These are phyloP conservation scores for Atrina japonica DNA, from an alignment of 2,888 invertebrate species.

Conservation along the genomic window DNA sequence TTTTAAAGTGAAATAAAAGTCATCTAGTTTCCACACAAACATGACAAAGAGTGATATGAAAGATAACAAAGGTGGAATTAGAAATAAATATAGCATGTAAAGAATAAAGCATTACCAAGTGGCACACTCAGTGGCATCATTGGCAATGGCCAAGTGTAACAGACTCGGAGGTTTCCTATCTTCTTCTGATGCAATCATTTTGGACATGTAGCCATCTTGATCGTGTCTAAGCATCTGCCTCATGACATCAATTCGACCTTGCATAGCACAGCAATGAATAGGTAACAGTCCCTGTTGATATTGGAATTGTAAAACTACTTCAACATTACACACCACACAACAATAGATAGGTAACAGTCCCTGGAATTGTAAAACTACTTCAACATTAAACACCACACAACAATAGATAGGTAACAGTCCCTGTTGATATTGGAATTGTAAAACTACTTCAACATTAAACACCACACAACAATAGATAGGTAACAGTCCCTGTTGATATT, in stretches of 20 bases:
- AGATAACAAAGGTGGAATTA: too few species aligned
- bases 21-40: not conserved
- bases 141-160: conserved; percentile 75
- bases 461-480: too few species aligned
- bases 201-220: conserved; percentile 62
- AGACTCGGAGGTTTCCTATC: conserved; percentile 74
- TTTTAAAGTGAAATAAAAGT: too few species aligned
- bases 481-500: too few species aligned
- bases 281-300: conserved; percentile 73
- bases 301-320: not conserved
- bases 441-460: too few species aligned
- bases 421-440: too few species aligned
- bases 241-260: conserved; percentile 77
- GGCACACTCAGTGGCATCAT: conserved; percentile 74
- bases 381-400: too few species aligned
- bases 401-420: too few species aligned
- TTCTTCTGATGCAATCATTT: conserved; percentile 65
- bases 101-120: conserved; percentile 65
- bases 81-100: not conserved
- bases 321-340: too few species aligned
- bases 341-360: too few species aligned
- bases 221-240: conserved; percentile 70
- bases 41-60: not conserved
- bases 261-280: conserved; percentile 80
- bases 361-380: too few species aligned